Evolutionary conservation across 2,113 vertebrate genomes (phyloP).

Genomic region (Scomber japonicus): DNA sequence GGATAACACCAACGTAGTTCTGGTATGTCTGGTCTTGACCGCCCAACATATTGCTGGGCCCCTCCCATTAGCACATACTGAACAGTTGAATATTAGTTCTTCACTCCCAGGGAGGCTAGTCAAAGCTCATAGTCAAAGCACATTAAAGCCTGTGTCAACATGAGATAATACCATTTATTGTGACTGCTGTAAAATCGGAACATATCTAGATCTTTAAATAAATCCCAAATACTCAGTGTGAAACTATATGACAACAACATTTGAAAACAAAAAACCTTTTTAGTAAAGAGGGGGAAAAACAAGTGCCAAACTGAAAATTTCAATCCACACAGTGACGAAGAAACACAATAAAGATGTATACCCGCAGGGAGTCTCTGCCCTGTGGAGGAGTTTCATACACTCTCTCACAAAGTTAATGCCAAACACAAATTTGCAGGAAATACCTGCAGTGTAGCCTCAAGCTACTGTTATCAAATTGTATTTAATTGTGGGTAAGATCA

Average conservation of each 20-base stretch:
- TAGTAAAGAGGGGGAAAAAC: neutral
- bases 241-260: neutral
- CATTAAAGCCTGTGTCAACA: no score
- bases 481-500: neutral
- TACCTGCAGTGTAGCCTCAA: neutral
- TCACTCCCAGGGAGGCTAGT: no score
- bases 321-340: neutral
- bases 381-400: neutral
- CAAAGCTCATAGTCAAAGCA: neutral
- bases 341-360: neutral
- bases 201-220: neutral
- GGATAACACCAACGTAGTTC: neutral
- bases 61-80: neutral
- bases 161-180: neutral
- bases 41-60: neutral
- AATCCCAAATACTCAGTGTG: neutral
- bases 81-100: neutral
- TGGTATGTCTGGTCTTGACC: neutral
- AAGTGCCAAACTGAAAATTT: neutral
- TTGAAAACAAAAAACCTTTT: neutral
- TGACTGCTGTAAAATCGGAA: neutral
- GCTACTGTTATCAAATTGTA: neutral
- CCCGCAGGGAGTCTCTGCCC: neutral
- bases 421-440: neutral
- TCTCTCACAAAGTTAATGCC: neutral